These are phyloP conservation scores for Phrynocephalus guinanensis DNA, from an alignment of 2,797 vertebrate genomes.

Conservation along the genomic window DNA sequence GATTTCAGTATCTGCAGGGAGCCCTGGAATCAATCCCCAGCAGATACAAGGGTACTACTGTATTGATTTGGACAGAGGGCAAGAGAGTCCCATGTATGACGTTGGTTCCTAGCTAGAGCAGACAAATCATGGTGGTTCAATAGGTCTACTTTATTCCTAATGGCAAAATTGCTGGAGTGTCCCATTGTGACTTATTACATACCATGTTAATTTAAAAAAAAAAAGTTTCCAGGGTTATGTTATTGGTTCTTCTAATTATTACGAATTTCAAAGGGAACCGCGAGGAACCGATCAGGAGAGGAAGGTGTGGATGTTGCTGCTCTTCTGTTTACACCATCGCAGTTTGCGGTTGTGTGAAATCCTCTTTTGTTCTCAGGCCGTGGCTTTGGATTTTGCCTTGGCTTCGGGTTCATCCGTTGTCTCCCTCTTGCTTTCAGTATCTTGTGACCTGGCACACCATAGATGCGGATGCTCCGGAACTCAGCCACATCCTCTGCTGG, in stretches of 20 bases:
- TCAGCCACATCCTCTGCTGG: constrained; percentile 97
- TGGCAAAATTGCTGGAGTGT: background rate
- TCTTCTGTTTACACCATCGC: background rate
- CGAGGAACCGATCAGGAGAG: background rate
- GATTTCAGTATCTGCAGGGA: too few species aligned
- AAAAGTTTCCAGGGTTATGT: background rate
- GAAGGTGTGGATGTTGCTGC: background rate
- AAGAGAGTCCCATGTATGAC: background rate
- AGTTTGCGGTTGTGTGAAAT: background rate
- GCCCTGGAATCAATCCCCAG: too few species aligned
- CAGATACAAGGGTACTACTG: too few species aligned
- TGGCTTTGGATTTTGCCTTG: background rate
- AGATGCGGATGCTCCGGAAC: constrained; percentile 94
- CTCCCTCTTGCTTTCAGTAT: constrained; percentile 80
- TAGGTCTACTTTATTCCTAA: too few species aligned
- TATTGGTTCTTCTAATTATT: constrained; percentile 9
- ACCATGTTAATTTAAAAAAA: background rate
- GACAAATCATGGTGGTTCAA: too few species aligned
- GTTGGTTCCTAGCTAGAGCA: too few species aligned
- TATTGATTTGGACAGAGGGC: background rate
- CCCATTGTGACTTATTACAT: background rate
- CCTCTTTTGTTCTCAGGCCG: background rate
- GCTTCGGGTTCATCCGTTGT: background rate
- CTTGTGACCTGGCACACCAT: constrained; percentile 98
- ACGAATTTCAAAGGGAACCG: background rate